phyloP scores from a whole-genome alignment of 2,113 vertebrate genomes.

The Anas platyrhynchos region DNA sequence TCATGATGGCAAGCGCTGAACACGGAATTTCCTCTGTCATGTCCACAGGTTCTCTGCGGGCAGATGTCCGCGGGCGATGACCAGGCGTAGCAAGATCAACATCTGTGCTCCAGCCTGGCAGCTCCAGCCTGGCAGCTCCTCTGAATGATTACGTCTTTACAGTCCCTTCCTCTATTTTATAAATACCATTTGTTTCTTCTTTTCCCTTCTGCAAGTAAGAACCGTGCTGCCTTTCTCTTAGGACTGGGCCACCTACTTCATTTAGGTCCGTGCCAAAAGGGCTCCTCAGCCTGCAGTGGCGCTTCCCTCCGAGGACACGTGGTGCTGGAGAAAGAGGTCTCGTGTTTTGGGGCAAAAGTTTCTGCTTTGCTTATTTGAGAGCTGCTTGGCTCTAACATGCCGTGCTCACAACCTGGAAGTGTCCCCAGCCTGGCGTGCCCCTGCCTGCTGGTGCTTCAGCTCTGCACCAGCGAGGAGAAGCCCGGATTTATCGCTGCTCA shows the following conservation, averaged over 20 bases:
- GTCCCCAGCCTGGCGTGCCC: neutral
- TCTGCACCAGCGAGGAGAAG: neutral
- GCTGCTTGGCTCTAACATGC: constrained; percentile 24
- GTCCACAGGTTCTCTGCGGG: neutral
- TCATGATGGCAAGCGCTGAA: neutral
- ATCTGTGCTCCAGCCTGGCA: neutral
- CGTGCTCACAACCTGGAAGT: neutral
- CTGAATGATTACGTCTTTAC: neutral
- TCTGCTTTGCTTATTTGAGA: neutral
- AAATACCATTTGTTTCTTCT: constrained; percentile 12
- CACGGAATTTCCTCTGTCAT: neutral
- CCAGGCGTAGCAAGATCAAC: neutral
- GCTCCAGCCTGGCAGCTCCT: neutral
- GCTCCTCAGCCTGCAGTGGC: neutral
- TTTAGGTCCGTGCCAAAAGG: neutral
- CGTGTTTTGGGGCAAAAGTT: constrained; percentile 20
- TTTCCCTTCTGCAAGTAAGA: constrained; percentile 11
- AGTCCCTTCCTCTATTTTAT: constrained; percentile 59
- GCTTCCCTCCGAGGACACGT: neutral
- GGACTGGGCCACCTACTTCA: neutral
- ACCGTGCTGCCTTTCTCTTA: neutral
- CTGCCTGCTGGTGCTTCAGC: neutral
- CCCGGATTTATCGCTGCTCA: neutral
- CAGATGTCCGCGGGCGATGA: neutral
- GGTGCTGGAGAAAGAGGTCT: neutral